phyloP scores from a whole-genome alignment of 2,113 vertebrate genomes.

The Diphyllodes magnificus region DNA sequence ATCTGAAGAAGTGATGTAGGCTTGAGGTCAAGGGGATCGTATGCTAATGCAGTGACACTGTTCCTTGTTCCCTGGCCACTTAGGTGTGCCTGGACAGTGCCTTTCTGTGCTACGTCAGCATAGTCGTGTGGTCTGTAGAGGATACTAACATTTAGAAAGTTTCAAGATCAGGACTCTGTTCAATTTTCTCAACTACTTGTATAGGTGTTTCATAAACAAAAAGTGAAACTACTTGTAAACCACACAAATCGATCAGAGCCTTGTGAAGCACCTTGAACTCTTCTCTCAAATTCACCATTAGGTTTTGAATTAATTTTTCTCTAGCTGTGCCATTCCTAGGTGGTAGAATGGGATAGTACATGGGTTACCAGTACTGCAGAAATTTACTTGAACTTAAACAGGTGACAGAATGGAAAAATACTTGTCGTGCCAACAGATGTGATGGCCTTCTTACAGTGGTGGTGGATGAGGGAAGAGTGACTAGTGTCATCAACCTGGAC shows the following conservation, averaged over 20 bases:
- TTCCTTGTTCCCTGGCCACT: not conserved
- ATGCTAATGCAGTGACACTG: not conserved
- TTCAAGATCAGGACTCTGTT: not conserved
- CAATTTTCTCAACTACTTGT: not conserved
- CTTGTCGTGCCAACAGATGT: not conserved
- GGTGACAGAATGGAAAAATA: not conserved
- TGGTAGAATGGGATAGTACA: not conserved
- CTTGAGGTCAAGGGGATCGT: not conserved
- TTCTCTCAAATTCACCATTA: not conserved
- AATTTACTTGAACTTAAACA: not conserved
- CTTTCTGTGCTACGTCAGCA: not conserved
- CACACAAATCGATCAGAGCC: not conserved
- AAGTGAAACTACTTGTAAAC: not conserved
- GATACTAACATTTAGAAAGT: not conserved
- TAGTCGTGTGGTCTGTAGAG: not conserved
- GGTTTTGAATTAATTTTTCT: not conserved
- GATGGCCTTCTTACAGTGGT: not conserved
- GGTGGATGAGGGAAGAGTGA: not conserved
- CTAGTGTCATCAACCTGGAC: not conserved
- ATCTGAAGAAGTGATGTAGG: rapidly evolving
- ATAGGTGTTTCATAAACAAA: not conserved
- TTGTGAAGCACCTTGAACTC: not conserved
- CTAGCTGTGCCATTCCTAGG: not conserved
- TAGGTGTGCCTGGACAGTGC: not conserved
- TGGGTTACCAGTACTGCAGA: not conserved